Conservation (phyloP, 2,888 invertebrate genomes). For the Macrosoma leucophasiata region DNA sequence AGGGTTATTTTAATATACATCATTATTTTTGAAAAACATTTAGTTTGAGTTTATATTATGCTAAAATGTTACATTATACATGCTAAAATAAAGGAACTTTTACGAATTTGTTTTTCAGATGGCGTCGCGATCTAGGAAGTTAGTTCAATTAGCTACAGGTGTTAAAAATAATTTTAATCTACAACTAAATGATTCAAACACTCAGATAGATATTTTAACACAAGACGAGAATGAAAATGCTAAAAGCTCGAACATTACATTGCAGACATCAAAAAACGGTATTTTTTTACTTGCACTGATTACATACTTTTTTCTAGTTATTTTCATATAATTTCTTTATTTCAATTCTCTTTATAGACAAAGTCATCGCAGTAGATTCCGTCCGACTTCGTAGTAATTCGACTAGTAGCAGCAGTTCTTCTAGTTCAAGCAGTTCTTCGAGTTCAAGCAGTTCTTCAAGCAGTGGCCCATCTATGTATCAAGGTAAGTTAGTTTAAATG, state of each 20-base stretch:
- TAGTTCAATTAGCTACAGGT: constrained; percentile 6
- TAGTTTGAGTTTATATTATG: constrained; percentile 1
- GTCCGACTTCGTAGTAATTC: constrained; percentile 7
- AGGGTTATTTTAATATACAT: constrained; percentile 4
- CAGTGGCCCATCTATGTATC: constrained; percentile 3
- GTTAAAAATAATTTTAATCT: too few species aligned
- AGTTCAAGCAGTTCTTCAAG: constrained; percentile 5
- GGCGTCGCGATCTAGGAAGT: constrained; percentile 6
- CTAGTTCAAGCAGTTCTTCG: constrained; percentile 5
- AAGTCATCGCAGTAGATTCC: constrained; percentile 4
- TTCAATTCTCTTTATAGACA: too few species aligned
- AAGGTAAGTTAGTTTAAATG: too few species aligned
- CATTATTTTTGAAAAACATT: constrained; percentile 5
- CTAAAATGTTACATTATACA: constrained; percentile 5
- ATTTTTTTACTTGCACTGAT: too few species aligned
- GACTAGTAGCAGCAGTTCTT: constrained; percentile 6
- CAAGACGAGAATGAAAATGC: not conserved
- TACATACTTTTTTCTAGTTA: too few species aligned
- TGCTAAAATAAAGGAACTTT: constrained; percentile 6
- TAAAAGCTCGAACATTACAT: too few species aligned
- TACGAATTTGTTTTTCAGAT: constrained; percentile 6
- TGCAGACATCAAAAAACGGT: too few species aligned
- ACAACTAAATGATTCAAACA: too few species aligned
- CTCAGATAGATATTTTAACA: constrained; percentile 1
- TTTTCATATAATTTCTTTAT: too few species aligned